Conservation (phyloP, 2,888 invertebrate genomes). For the Cephus runcator region DNA sequence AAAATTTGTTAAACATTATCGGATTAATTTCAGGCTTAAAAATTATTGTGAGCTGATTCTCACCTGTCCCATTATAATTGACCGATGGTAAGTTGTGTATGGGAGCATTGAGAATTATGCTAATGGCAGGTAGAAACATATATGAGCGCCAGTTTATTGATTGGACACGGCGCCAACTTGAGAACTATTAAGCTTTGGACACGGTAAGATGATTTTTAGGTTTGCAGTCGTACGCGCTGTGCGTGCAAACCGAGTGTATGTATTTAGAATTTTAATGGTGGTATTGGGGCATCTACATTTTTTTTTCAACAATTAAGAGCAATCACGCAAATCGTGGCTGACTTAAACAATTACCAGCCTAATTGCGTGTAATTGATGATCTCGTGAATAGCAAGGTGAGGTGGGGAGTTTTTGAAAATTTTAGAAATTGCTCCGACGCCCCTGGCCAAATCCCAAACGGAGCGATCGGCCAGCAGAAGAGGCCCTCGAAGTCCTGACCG, state of each 20-base stretch:
- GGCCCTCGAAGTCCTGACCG: constrained; percentile 29
- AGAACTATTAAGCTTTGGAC: not conserved
- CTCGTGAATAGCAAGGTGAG: constrained; percentile 16
- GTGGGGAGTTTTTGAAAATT: constrained; percentile 28
- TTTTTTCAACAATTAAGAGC: not conserved
- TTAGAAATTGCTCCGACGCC: constrained; percentile 29
- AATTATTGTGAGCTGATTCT: not conserved
- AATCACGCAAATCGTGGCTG: not conserved
- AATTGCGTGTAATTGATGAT: constrained; percentile 33
- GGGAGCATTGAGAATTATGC: not conserved
- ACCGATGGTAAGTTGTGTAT: not conserved
- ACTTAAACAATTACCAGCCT: constrained; percentile 14
- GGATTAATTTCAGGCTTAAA: not conserved
- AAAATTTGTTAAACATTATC: not conserved
- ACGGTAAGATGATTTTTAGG: not conserved
- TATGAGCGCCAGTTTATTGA: not conserved
- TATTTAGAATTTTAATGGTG: not conserved
- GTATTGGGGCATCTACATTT: not conserved
- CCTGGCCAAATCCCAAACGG: constrained; percentile 27
- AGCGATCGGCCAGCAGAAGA: constrained; percentile 19
- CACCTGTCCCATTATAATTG: not conserved
- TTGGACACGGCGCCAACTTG: not conserved
- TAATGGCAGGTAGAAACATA: not conserved
- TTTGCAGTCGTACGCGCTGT: not conserved
- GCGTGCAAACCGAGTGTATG: no score